Conservation (phyloP, 2,888 invertebrate species). For the Cantharis rustica region DNA sequence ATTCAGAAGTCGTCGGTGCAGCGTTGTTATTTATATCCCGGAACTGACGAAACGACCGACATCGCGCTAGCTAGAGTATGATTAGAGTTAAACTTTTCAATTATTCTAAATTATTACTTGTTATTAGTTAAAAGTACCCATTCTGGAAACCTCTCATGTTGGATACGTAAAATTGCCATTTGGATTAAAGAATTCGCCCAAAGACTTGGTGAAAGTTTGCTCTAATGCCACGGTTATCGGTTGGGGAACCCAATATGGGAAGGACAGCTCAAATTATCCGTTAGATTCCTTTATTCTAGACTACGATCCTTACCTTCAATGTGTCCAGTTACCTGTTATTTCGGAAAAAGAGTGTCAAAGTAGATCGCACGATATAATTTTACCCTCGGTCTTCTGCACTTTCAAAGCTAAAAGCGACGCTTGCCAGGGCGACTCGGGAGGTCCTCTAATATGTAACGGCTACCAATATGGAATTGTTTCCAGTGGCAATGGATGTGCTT, state of each 20-base stretch:
- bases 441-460: conserved; percentile 11
- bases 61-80: background rate
- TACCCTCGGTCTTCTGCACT: background rate
- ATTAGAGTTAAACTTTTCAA: background rate
- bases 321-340: background rate
- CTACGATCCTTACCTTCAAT: background rate
- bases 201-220: background rate
- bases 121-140: background rate
- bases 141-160: background rate
- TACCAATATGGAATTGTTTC: conserved; percentile 10
- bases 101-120: background rate
- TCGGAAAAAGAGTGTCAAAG: background rate
- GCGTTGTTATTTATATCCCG: background rate
- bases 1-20: background rate
- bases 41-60: background rate
- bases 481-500: background rate
- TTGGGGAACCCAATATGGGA: background rate
- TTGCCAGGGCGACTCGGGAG: conserved; percentile 15
- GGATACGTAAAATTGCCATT: background rate
- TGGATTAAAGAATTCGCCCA: background rate
- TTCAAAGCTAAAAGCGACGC: background rate
- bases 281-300: fast-evolving
- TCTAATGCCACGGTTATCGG: background rate
- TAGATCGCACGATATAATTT: background rate
- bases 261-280: background rate